phyloP scores from a whole-genome alignment of 2,797 vertebrate species.

The Erethizon dorsatum region DNA sequence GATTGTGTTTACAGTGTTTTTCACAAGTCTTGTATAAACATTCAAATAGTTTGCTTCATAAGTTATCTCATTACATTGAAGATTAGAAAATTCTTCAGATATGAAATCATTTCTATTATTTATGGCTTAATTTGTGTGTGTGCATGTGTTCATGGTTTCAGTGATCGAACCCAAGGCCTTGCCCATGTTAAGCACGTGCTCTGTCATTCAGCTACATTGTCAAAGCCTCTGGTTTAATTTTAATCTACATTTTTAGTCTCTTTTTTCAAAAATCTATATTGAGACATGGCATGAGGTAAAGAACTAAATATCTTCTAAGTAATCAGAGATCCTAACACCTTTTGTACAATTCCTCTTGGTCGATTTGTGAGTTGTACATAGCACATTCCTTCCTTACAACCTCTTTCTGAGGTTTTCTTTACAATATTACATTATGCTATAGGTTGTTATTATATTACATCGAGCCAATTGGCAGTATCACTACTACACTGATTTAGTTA shows the following conservation, averaged over 20 bases:
- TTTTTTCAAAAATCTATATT: conserved; percentile 48
- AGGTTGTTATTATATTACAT: not conserved
- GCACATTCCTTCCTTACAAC: not conserved
- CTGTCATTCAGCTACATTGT: not conserved
- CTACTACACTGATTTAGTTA: not conserved
- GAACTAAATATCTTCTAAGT: conserved; percentile 48
- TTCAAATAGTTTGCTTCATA: conserved; percentile 31
- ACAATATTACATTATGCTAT: not conserved
- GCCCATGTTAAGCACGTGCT: too few relatives aligned
- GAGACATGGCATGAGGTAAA: not conserved
- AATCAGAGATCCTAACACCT: not conserved
- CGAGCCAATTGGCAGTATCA: not conserved
- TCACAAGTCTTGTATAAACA: not conserved
- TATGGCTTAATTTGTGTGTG: not conserved
- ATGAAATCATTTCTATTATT: not conserved
- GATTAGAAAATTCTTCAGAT: conserved; percentile 6
- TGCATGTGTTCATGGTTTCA: not conserved
- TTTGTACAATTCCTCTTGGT: not conserved
- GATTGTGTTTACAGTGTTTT: conserved; percentile 50
- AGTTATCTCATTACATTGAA: conserved; percentile 1
- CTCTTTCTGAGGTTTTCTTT: not conserved
- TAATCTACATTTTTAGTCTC: not conserved
- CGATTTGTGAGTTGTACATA: not conserved
- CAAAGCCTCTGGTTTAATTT: not conserved
- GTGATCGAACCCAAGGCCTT: not conserved